Conservation (phyloP, 2,888 invertebrate species). For the Galeruca laticollis region DNA sequence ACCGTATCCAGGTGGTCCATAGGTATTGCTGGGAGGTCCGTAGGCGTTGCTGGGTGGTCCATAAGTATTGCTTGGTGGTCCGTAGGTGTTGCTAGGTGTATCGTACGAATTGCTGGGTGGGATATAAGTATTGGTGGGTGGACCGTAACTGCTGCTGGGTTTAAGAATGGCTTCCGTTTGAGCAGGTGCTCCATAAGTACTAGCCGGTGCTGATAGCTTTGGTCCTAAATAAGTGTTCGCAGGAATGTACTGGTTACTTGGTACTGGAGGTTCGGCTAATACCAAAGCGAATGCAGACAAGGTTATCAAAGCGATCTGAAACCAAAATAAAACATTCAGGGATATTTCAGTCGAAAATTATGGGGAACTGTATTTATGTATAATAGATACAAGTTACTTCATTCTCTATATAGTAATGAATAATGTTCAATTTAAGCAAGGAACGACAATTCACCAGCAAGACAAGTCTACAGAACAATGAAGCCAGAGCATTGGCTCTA, state of each 20-base stretch:
- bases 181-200: conserved; percentile 55
- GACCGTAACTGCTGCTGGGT: conserved; percentile 51
- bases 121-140: conserved; percentile 51
- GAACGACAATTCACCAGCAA: too few relatives aligned
- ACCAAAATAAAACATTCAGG: conserved; percentile 7
- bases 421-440: too few relatives aligned
- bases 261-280: conserved; percentile 64
- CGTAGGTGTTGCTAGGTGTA: conserved; percentile 48
- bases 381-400: too few relatives aligned
- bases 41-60: conserved; percentile 46
- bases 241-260: conserved; percentile 62
- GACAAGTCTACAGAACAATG: too few relatives aligned
- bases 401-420: too few relatives aligned
- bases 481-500: too few relatives aligned
- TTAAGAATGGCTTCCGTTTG: conserved; percentile 45
- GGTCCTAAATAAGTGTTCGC: conserved; percentile 55
- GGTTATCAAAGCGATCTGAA: conserved; percentile 55
- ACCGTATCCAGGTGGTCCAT: conserved; percentile 47
- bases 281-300: conserved; percentile 55
- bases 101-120: conserved; percentile 51
- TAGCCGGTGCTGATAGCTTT: conserved; percentile 56
- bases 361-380: too few relatives aligned
- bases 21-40: conserved; percentile 49
- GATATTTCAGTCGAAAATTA: background rate
- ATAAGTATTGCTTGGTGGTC: conserved; percentile 46